Evolutionary conservation across 2,113 vertebrate species (phyloP).

Genomic region (Tychaedon coryphoeus): DNA sequence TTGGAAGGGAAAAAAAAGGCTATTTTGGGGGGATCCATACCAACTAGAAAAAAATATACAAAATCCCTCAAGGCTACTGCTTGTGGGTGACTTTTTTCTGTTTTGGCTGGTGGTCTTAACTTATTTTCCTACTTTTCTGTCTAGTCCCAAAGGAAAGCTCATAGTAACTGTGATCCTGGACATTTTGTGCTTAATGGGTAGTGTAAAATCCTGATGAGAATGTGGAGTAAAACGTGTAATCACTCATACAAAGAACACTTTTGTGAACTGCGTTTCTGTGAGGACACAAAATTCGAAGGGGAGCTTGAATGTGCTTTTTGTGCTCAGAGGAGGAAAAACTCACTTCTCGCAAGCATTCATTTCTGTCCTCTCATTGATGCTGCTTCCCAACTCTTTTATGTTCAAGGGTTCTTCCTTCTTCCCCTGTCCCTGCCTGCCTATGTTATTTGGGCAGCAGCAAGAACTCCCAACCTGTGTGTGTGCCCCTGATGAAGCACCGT

Average conservation of each 20-base stretch:
- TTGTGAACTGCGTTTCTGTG: neutral
- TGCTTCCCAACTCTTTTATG: neutral
- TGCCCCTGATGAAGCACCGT: neutral
- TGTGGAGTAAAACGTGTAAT: neutral
- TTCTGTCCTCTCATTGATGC: neutral
- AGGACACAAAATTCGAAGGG: neutral
- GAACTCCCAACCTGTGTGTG: rapidly evolving
- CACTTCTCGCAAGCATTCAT: rapidly evolving
- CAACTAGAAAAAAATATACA: neutral
- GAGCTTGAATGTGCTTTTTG: neutral
- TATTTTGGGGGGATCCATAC: neutral
- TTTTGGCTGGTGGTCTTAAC: neutral
- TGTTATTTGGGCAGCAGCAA: neutral
- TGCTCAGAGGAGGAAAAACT: neutral
- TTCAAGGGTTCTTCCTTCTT: neutral
- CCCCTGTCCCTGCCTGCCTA: neutral
- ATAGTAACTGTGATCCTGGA: neutral
- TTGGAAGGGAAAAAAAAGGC: rapidly evolving
- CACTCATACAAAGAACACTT: neutral
- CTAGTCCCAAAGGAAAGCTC: neutral
- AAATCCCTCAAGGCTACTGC: neutral
- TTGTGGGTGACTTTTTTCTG: neutral
- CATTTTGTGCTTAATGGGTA: neutral
- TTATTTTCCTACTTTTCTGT: neutral
- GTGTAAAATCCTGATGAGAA: neutral